phyloP scores from a whole-genome alignment of 2,888 invertebrate genomes.

The Caenorhabditis angaria region DNA sequence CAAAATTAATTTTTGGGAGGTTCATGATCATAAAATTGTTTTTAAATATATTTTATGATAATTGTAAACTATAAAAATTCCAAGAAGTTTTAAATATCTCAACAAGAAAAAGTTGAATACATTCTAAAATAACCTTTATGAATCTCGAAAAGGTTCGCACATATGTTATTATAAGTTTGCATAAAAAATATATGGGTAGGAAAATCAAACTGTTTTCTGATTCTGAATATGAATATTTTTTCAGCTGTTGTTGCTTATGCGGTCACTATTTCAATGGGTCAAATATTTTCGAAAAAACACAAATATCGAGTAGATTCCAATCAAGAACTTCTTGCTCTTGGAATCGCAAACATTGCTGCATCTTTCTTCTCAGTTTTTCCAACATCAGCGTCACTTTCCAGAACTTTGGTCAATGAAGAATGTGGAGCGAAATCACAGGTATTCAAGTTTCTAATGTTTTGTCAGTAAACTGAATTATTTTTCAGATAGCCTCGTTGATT shows the following conservation, averaged over 20 bases:
- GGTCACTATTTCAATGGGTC: conserved; percentile 75
- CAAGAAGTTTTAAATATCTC: no score
- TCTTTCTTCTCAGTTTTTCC: conserved; percentile 73
- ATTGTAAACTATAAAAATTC: no score
- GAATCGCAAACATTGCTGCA: conserved; percentile 79
- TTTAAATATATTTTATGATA: no score
- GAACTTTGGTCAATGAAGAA: conserved; percentile 56
- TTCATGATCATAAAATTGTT: no score
- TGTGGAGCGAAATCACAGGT: conserved; percentile 52
- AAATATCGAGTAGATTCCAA: conserved; percentile 74
- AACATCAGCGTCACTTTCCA: conserved; percentile 51
- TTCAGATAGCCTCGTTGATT: conserved; percentile 80
- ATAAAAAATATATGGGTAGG: no score
- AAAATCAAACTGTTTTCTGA: no score
- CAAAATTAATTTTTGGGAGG: not conserved
- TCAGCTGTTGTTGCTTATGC: conserved; percentile 74
- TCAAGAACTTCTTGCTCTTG: conserved; percentile 72
- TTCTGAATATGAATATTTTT: no score
- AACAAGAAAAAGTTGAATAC: no score
- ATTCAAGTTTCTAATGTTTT: not conserved
- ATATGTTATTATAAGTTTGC: no score
- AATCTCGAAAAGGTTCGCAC: no score
- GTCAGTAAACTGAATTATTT: not conserved
- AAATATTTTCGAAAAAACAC: conserved; percentile 74
- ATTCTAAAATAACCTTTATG: no score